phyloP scores from a whole-genome alignment of 2,888 invertebrate genomes.

The Cataglyphis livida region DNA sequence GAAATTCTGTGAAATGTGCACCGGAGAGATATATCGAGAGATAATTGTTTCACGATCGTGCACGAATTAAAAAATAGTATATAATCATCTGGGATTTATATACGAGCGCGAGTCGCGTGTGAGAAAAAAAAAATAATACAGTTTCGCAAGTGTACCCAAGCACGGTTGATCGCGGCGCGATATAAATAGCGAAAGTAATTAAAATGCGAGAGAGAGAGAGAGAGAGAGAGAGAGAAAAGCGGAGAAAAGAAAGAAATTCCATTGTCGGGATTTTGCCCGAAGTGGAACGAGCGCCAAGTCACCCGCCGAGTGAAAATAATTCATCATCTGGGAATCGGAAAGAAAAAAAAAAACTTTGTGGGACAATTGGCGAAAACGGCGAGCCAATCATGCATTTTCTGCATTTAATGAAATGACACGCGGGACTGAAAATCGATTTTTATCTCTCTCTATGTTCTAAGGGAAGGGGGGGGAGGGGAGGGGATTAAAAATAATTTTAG shows the following conservation, averaged over 20 bases:
- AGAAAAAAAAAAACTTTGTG: slow-evolving; percentile 36
- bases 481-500: not conserved
- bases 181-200: slow-evolving; percentile 48
- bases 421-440: not conserved
- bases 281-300: slow-evolving; percentile 36
- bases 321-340: slow-evolving; percentile 62
- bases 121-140: slow-evolving; percentile 27
- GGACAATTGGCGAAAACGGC: slow-evolving; percentile 59
- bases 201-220: slow-evolving; percentile 2
- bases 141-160: not conserved
- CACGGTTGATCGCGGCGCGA: slow-evolving; percentile 36
- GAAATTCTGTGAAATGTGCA: slow-evolving; percentile 14
- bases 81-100: slow-evolving; percentile 18
- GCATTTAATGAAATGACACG: not conserved
- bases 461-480: too few relatives aligned
- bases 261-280: slow-evolving; percentile 34
- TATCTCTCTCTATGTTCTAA: too few relatives aligned
- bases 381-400: slow-evolving; percentile 43
- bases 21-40: not conserved
- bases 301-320: slow-evolving; percentile 66
- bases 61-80: not conserved
- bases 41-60: slow-evolving; percentile 11
- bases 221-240: not conserved
- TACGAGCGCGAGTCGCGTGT: slow-evolving; percentile 5
- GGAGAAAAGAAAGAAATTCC: slow-evolving; percentile 19